These are phyloP conservation scores for Schizopygopsis malacanthus DNA, from an alignment of 2,797 vertebrate genomes.

Conservation along the genomic window DNA sequence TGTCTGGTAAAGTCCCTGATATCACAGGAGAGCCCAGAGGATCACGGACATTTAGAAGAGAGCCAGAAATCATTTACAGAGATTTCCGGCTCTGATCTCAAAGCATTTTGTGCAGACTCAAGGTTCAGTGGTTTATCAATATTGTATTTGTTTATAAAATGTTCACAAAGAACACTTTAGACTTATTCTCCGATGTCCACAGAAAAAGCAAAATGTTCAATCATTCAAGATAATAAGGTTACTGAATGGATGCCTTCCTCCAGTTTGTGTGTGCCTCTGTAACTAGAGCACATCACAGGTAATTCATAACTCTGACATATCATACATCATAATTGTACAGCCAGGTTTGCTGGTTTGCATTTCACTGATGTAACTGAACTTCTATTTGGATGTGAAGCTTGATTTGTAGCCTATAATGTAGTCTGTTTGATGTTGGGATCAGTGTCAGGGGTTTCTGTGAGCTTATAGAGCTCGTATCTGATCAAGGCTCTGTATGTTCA, in stretches of 20 bases:
- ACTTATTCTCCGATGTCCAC: neutral
- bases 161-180: neutral
- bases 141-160: slow-evolving; percentile 22
- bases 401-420: slow-evolving; percentile 29
- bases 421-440: slow-evolving; percentile 42
- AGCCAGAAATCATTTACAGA: slow-evolving; percentile 13
- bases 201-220: neutral
- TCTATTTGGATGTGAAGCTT: slow-evolving; percentile 19
- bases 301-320: slow-evolving; percentile 26
- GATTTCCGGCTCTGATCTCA: slow-evolving; percentile 10
- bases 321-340: slow-evolving; percentile 29
- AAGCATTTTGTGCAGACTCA: slow-evolving; percentile 23
- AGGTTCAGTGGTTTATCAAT: slow-evolving; percentile 8
- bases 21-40: slow-evolving; percentile 29
- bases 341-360: slow-evolving; percentile 28
- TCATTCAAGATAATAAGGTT: neutral
- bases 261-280: neutral
- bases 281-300: slow-evolving; percentile 12
- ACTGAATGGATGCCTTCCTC: neutral
- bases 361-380: slow-evolving; percentile 28
- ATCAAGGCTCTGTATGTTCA: slow-evolving; percentile 26
- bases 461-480: slow-evolving; percentile 9
- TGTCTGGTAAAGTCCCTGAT: slow-evolving; percentile 46
- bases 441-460: neutral
- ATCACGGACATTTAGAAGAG: slow-evolving; percentile 22